Evolutionary conservation across 2,797 vertebrate species (phyloP), one percentile per base, ranked within the genome.

Genomic region (Pogoniulus pusillus): DNA sequence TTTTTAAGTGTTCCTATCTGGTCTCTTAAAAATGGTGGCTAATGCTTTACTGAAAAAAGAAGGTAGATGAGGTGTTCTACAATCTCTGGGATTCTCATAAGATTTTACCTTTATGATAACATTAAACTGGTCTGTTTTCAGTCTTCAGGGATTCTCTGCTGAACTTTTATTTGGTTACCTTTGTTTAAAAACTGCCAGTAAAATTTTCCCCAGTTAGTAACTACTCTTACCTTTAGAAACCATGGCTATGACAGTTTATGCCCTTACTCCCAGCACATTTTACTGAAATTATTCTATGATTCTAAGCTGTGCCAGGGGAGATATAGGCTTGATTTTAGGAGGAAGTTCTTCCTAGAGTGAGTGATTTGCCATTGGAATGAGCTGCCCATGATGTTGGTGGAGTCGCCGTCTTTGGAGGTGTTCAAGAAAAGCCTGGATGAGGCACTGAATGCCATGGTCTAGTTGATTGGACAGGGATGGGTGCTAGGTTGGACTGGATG

Each of bases 1-100:
- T 91, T 13, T 27, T 30, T 45, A 91, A 88, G 6, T 92, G 72
- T 79, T 96, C 80, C 64, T 39, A 64, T 72, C 12, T 85, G 72
- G 85, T 86, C 43, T 95, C 84, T 96, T 64, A 94, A 84, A 95
- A 94, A 82, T 81, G 69, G 26, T 77, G 43, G 26, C 76, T 76
- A 63, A 82, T 84, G 16, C 16, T 96, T 91, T 66, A 68, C 69
- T 75, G 59, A 90, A 91, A 91, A 76, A 78, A 16, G n/a, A 92
- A 93, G 37, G 90, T 89, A 93, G 60, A 47, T 18, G 87, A 92
- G 64, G 77, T 68, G 43, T 69, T 92, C 39, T 82, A 37, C 82
- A 82, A 85, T 78, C 53, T 86, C 49, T 76, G 17, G 45, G 65
- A 89, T 57, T 30, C 58, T 68, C 26, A 20, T 5, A 70, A 41